Conservation (phyloP, 1,140 invertebrate species). For the Phymastichus coffea region DNA sequence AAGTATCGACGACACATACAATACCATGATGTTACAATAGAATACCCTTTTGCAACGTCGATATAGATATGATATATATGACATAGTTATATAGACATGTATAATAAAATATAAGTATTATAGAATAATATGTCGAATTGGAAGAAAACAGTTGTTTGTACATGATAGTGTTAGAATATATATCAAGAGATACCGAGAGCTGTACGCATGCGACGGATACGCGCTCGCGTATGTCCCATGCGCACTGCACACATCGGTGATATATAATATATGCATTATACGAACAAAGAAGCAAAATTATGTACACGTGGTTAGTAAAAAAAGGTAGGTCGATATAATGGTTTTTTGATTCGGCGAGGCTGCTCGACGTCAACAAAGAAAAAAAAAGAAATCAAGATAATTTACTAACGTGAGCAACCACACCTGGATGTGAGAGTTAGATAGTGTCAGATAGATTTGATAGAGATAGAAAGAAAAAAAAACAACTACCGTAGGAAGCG, state of each 20-base stretch:
- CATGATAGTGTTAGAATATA: constrained; percentile 15
- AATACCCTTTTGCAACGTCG: too few relatives aligned
- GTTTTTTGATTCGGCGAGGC: constrained; percentile 2
- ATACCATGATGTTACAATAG: too few relatives aligned
- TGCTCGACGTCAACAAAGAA: neutral
- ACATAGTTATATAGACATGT: constrained; percentile 23
- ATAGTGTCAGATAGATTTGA: constrained; percentile 37
- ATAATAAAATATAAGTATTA: too few relatives aligned
- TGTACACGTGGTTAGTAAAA: constrained; percentile 57
- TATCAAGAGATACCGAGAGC: constrained; percentile 15
- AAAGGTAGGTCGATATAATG: constrained; percentile 45
- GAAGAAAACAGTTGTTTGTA: too few relatives aligned
- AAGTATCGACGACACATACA: constrained; percentile 15
- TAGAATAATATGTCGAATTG: too few relatives aligned
- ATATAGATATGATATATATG: constrained; percentile 22
- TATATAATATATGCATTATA: constrained; percentile 56
- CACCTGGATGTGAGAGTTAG: constrained; percentile 37
- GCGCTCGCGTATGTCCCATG: constrained; percentile 21
- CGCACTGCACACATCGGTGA: constrained; percentile 32
- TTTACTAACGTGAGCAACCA: constrained; percentile 3
- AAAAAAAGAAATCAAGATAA: neutral
- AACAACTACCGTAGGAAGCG: constrained; percentile 57
- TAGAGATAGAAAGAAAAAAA: too few relatives aligned
- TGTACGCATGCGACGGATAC: constrained; percentile 20
- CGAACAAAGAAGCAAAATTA: constrained; percentile 57